Evolutionary conservation across 2,888 invertebrate genomes (phyloP), one percentile per base, ranked within the genome.

Genomic region (Mesorhabditis spiculigera): DNA sequence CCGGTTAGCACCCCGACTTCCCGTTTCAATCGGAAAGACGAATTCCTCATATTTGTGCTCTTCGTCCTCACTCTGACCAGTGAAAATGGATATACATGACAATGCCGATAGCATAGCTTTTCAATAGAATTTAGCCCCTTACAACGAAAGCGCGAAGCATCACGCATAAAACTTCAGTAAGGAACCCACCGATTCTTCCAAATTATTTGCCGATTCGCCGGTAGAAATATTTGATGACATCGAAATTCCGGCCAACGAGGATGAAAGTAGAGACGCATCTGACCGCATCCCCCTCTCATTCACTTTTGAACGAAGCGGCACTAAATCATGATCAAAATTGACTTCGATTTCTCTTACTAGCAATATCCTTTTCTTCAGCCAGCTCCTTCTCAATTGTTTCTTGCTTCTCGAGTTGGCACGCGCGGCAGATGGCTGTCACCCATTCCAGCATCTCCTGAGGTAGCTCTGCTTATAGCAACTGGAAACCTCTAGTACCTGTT

Each of bases 401-500:
- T 28, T 63, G 63, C 41, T 28, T 8, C 63, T 63, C 63, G n/a
- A 63, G 63, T 8, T 63, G 8, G 41, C 63, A 63, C 63, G 63
- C 63, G 16, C 63, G 63, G 41, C 63, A 63, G 6, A 63, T 8
- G 6, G 63, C 10, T 8, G 8, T n/a, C 63, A 63, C 63, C 63
- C 63, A 63, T 28, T 8, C 63, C 6, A n/a, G 10, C 63, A 63
- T 63, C 63, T n/a, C 13, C 63, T 63, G 41, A 8, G n/a, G 16
- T 63, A 8, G 63, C 13, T 63, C 16, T 28, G n/a, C 41, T 63
- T 28, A 8, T 28, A 16, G 6, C n/a, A 63, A 8, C 6, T 8
- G 6, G 63, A 28, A 6, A 63, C n/a, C n/a, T n/a, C 41, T 28
- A n/a, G n/a, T 41, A 67, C 67, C 42, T 68, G 62, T 43, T 64